These are phyloP conservation scores for Stomatorhinus ivindoensis DNA, from an alignment of 2,113 vertebrate genomes.

Conservation along the genomic window DNA sequence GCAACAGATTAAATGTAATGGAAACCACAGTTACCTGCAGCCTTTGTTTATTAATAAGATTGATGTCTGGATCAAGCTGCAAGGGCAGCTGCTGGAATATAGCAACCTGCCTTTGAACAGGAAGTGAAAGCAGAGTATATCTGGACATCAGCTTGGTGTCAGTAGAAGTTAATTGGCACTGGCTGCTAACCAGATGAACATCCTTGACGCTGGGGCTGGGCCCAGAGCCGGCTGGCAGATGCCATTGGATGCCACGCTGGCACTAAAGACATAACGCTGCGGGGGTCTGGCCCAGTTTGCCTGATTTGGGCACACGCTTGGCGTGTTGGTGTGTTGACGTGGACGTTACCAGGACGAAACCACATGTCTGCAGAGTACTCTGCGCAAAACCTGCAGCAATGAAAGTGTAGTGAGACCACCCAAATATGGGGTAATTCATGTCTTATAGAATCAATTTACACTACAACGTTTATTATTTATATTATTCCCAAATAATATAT, in stretches of 20 bases:
- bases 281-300: constrained; percentile 30
- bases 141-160: constrained; percentile 8
- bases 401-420: not conserved
- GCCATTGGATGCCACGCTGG: constrained; percentile 30
- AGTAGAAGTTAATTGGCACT: constrained; percentile 26
- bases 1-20: not conserved
- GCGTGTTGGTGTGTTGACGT: constrained; percentile 23
- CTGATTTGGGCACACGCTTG: constrained; percentile 20
- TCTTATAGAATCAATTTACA: not conserved
- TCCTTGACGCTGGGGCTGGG: not conserved
- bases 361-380: not conserved
- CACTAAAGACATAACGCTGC: constrained; percentile 28
- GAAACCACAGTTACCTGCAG: not conserved
- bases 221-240: constrained; percentile 26
- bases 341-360: constrained; percentile 11
- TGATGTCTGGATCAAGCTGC: not conserved
- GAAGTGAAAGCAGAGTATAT: constrained; percentile 14
- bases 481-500: not conserved
- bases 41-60: not conserved
- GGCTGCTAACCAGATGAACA: constrained; percentile 27
- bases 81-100: constrained; percentile 19
- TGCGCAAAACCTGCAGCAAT: not conserved
- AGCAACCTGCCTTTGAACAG: constrained; percentile 20
- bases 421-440: not conserved
- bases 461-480: not conserved